Percentiles rank a stretch among this genome's conserved stretches.
Evolutionary conservation across 2,797 vertebrate species (phyloP).

Genomic region (Pseudopleuronectes americanus): DNA sequence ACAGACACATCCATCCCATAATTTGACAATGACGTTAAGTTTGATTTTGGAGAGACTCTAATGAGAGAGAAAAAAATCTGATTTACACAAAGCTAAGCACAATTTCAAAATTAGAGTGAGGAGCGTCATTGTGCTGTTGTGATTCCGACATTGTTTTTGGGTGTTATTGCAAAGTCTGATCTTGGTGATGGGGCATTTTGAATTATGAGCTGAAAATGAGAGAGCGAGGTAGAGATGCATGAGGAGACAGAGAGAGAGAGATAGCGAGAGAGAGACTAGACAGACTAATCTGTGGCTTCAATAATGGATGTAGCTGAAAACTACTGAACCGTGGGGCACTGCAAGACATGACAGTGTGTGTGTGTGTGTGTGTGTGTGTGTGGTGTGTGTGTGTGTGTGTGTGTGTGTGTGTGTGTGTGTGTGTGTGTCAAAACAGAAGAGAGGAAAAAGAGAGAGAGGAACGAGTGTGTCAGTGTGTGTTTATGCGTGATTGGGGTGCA

Average conservation of each 20-base stretch:
- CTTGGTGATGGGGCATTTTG: slow-evolving; percentile 27
- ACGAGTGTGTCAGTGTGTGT: slow-evolving; percentile 44
- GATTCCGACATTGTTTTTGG: neutral
- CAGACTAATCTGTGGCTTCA: slow-evolving; percentile 72
- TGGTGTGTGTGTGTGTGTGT: slow-evolving; percentile 23
- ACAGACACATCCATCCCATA: neutral
- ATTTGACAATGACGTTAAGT: slow-evolving; percentile 11
- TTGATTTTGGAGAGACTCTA: neutral
- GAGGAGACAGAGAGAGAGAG: slow-evolving; percentile 20
- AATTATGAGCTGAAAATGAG: slow-evolving; percentile 46
- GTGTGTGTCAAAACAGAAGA: neutral
- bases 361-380: slow-evolving; percentile 34
- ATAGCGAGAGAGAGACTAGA: slow-evolving; percentile 48
- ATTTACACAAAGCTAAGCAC: neutral
- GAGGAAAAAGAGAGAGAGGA: neutral
- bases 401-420: slow-evolving; percentile 29
- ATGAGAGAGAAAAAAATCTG: neutral
- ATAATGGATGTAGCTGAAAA: slow-evolving; percentile 75
- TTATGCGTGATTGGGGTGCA: slow-evolving; percentile 36
- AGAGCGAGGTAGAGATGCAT: slow-evolving; percentile 35
- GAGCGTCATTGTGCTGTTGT: neutral
- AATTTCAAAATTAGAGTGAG: slow-evolving; percentile 17
- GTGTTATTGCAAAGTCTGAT: slow-evolving; percentile 25
- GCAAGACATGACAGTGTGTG: slow-evolving; percentile 64
- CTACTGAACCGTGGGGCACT: slow-evolving; percentile 69